phyloP scores from a whole-genome alignment of 1,140 invertebrate genomes.

The Diabrotica undecimpunctata region DNA sequence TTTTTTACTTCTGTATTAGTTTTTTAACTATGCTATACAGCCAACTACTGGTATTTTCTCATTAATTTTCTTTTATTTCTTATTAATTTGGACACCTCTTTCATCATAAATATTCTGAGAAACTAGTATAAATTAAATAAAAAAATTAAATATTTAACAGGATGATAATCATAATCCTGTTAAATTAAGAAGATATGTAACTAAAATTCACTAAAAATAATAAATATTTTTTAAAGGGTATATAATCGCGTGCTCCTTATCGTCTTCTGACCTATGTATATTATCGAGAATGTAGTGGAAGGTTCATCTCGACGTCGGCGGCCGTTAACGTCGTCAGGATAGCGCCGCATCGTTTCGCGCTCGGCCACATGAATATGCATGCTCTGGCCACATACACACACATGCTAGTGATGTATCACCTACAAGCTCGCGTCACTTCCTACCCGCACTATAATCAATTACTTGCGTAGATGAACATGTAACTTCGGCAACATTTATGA shows the following conservation, averaged over 20 bases:
- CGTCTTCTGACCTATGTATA: slow-evolving; percentile 6
- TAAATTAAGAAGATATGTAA: too few relatives aligned
- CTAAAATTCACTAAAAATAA: too few relatives aligned
- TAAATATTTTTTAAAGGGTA: slow-evolving; percentile 7
- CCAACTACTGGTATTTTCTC: too few relatives aligned
- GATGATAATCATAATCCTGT: too few relatives aligned
- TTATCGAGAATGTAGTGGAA: slow-evolving; percentile 11
- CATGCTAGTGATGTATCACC: slow-evolving; percentile 48
- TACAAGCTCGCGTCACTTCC: slow-evolving; percentile 48
- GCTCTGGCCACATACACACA: slow-evolving; percentile 37
- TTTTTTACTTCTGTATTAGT: too few relatives aligned
- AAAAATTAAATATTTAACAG: too few relatives aligned
- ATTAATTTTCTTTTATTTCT: too few relatives aligned
- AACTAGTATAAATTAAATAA: too few relatives aligned
- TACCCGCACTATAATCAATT: slow-evolving; percentile 48
- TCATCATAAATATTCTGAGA: too few relatives aligned
- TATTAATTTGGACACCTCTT: too few relatives aligned
- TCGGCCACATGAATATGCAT: slow-evolving; percentile 44
- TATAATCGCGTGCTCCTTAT: slow-evolving; percentile 12
- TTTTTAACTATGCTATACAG: too few relatives aligned
- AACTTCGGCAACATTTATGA: slow-evolving; percentile 46
- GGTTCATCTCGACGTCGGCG: slow-evolving; percentile 25
- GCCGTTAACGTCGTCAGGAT: neutral
- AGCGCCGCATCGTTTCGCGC: neutral
- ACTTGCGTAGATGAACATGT: slow-evolving; percentile 48